Conservation (phyloP, 2,888 invertebrate genomes). For the Dichetophora obliterata region DNA sequence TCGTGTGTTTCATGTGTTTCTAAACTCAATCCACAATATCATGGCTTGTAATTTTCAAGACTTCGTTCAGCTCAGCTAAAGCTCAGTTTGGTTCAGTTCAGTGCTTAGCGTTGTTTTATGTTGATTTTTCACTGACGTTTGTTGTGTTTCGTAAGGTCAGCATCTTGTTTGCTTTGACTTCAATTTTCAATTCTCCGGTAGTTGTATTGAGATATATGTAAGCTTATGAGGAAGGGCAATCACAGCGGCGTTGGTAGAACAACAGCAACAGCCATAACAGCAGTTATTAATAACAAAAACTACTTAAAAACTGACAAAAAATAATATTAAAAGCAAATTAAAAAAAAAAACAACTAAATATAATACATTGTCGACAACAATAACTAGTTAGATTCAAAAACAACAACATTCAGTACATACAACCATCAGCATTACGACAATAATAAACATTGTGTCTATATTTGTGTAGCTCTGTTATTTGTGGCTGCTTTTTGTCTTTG, state of each 20-base stretch:
- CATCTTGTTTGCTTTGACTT: conserved; percentile 45
- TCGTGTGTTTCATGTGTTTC: not conserved
- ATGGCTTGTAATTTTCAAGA: not conserved
- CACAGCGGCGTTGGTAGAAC: not conserved
- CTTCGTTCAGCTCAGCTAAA: not conserved
- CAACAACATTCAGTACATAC: too few relatives aligned
- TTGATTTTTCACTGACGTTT: not conserved
- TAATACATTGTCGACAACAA: not conserved
- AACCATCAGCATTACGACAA: too few relatives aligned
- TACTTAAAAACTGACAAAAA: not conserved
- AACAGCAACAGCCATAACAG: not conserved
- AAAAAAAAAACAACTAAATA: not conserved
- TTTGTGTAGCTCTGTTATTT: too few relatives aligned
- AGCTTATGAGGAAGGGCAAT: conserved; percentile 24
- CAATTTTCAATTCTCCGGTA: conserved; percentile 14
- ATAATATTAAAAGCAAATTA: not conserved
- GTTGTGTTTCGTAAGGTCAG: conserved; percentile 38
- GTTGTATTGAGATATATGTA: not conserved
- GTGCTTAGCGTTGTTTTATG: not conserved
- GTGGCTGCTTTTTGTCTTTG: conserved; percentile 37
- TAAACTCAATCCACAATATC: not conserved
- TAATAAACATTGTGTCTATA: too few relatives aligned
- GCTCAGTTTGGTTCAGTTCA: not conserved
- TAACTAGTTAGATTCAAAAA: too few relatives aligned
- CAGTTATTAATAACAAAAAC: not conserved